Conservation (phyloP, 2,797 vertebrate genomes). For the Thalassophryne amazonica region DNA sequence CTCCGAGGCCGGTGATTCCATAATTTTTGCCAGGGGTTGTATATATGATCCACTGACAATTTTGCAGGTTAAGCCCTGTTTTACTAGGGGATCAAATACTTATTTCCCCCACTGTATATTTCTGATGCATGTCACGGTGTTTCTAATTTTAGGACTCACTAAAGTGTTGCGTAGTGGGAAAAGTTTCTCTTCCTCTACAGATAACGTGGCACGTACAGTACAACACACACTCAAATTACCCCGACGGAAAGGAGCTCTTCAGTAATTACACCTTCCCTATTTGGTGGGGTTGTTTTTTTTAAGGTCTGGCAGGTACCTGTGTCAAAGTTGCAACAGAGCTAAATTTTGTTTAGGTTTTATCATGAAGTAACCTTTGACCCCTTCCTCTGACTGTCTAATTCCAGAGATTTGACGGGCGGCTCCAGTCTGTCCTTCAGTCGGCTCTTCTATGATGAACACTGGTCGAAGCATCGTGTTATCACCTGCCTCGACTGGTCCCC, state of each 20-base stretch:
- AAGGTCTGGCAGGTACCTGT: background rate
- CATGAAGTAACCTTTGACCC: conserved; percentile 3
- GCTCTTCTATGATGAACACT: conserved; percentile 95
- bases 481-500: conserved; percentile 97
- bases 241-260: background rate
- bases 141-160: no score
- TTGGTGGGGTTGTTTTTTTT: background rate
- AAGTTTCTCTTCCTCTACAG: no score
- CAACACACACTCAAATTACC: background rate
- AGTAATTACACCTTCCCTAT: no score
- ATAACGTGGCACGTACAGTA: no score
- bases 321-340: background rate
- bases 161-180: no score
- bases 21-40: no score
- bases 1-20: no score
- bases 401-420: conserved; percentile 80
- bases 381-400: conserved; percentile 3
- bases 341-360: background rate
- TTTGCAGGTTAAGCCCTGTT: no score
- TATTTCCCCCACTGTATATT: no score
- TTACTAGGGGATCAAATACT: no score
- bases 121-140: no score
- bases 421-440: conserved; percentile 91
- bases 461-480: conserved; percentile 96
- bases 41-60: no score